Evolutionary conservation across 2,888 invertebrate genomes (phyloP).

Genomic region (Drosophila kanekoi): DNA sequence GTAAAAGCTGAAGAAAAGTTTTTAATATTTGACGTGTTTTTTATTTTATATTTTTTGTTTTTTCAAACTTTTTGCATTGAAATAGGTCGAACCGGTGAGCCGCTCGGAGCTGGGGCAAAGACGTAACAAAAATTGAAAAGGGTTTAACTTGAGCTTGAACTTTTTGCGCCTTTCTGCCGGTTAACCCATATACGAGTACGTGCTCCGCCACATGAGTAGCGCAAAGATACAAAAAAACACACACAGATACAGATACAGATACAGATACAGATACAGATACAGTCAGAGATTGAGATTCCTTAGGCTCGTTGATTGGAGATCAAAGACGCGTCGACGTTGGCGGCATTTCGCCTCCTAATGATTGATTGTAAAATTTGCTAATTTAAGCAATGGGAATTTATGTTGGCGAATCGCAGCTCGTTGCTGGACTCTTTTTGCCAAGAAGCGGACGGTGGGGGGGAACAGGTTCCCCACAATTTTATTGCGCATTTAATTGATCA

Average conservation of each 20-base stretch:
- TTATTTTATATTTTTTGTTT: constrained; percentile 35
- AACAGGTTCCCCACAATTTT: constrained; percentile 61
- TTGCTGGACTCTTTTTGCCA: constrained; percentile 33
- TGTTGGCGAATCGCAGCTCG: constrained; percentile 49
- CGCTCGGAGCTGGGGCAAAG: constrained; percentile 1
- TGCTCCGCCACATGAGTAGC: constrained; percentile 47
- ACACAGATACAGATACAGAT: constrained; percentile 9
- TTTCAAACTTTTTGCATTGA: constrained; percentile 54
- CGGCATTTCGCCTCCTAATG: constrained; percentile 65
- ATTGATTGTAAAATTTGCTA: constrained; percentile 77
- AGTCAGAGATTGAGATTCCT: constrained; percentile 33
- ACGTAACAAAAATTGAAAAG: constrained; percentile 78
- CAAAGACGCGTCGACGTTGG: constrained; percentile 63
- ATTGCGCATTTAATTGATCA: constrained; percentile 78
- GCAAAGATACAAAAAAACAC: constrained; percentile 29
- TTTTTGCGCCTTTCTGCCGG: constrained; percentile 50
- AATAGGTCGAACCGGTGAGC: constrained; percentile 45
- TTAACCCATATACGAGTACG: constrained; percentile 59
- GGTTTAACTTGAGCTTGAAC: constrained; percentile 80
- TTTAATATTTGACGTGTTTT: constrained; percentile 77
- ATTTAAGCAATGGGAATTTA: constrained; percentile 75
- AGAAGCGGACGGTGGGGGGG: neutral
- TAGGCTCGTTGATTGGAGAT: constrained; percentile 58
- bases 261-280: constrained; percentile 15
- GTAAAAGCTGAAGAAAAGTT: constrained; percentile 76